Evolutionary conservation across 2,888 invertebrate species (phyloP), one percentile per base, ranked within the genome.

Genomic region (Melieria omissa): DNA sequence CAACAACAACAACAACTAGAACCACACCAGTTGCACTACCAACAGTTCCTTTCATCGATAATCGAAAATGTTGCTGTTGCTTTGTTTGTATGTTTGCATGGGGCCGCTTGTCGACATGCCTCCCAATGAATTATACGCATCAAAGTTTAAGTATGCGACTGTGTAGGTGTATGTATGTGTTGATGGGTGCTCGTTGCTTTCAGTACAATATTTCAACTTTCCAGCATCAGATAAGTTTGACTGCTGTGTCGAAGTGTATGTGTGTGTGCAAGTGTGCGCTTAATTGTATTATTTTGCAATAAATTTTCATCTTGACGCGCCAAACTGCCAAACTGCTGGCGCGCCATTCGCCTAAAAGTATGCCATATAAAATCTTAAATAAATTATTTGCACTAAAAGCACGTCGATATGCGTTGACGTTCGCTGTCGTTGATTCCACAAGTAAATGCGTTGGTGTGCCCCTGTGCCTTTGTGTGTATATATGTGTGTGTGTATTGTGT

Each of bases 231-330:
- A 29, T 29, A 29, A 29, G 29, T 29, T 29, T 29, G 29, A 29
- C 29, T 29, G 29, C 29, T 29, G 2, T 2, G 29, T 29, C 29
- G 29, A 29, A 29, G 29, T 9, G 52, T 8, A 0, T 52, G 52
- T 52, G 12, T 5, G 52, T 52, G 52, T 6, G 10, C 52, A 52
- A 52, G 64, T 52, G 64, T 65, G 64, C 52, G 64, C 42, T 52
- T 65, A 65, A 65, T 65, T 65, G 52, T 65, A 65, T 65, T 65
- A 65, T 49, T 65, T 65, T 65, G 64, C 52, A 52, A 65, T 65
- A 65, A 65, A 65, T 65, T 65, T 65, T 29, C 52, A 6, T 63
- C 62, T 63, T 63, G 47, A 8, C 62, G 47, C 16, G 62, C 52
- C 0, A 14, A 63, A 42, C 41, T n/a, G 61, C 41, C 41, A 61